phyloP scores from a whole-genome alignment of 2,797 vertebrate genomes.

The Cichlasoma orientale region DNA sequence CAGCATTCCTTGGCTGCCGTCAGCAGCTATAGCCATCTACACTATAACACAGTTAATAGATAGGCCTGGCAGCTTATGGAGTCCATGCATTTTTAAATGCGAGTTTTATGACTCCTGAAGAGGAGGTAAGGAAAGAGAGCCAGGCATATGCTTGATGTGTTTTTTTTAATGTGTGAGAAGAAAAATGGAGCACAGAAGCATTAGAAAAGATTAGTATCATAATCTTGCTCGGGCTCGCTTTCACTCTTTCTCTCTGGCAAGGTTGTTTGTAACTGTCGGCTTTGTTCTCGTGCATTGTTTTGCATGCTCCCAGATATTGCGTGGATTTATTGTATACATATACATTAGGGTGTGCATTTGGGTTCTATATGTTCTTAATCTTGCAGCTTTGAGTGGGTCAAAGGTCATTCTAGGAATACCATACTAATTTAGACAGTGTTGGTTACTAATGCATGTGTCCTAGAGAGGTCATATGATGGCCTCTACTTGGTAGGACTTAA shows the following conservation, averaged over 20 bases:
- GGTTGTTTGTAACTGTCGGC: constrained; percentile 29
- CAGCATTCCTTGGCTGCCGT: constrained; percentile 62
- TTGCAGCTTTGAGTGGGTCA: constrained; percentile 23
- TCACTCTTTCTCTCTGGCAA: not conserved
- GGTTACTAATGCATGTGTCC: constrained; percentile 24
- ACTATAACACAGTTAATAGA: constrained; percentile 69
- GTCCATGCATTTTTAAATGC: constrained; percentile 76
- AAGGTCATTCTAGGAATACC: not conserved
- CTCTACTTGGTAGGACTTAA: constrained; percentile 34
- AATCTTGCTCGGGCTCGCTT: not conserved
- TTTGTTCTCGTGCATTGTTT: constrained; percentile 8
- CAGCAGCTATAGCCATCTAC: constrained; percentile 60
- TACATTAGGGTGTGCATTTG: constrained; percentile 8
- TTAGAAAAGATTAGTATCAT: constrained; percentile 1
- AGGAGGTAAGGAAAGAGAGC: constrained; percentile 29
- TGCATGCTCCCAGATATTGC: constrained; percentile 29
- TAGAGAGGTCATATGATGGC: constrained; percentile 50
- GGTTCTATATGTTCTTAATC: constrained; percentile 37
- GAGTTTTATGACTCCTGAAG: constrained; percentile 68
- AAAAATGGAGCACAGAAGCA: constrained; percentile 9
- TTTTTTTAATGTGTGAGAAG: constrained; percentile 16
- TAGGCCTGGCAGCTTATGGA: constrained; percentile 68
- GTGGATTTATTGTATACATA: constrained; percentile 19
- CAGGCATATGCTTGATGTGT: constrained; percentile 22
- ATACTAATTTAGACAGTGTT: not conserved